Base-by-base conservation (phyloP, 2,113 vertebrate genomes). In the Pelobates fuscus region DNA sequence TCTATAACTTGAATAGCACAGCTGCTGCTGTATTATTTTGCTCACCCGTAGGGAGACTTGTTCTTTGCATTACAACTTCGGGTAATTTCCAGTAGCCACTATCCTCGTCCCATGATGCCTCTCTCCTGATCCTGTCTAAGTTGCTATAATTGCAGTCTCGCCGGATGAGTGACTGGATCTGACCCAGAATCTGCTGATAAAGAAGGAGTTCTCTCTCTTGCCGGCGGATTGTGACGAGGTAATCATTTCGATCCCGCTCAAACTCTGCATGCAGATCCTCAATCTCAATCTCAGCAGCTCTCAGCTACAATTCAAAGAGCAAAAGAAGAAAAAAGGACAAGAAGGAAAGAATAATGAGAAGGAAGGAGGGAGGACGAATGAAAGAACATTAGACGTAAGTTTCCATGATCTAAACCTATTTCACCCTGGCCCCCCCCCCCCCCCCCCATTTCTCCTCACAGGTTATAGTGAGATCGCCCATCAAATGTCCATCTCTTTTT, bases 111-210 rank as follows among this genome's bases (percentile, higher is more conserved):
- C 96, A 96, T 32, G 80, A 21, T 0, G 91, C 90, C 70, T 96
- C 91, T 0, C 64, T 80, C 71, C 86, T 84, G 66, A 95, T 81
- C 44, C 85, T 91, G 67, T 95, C 93, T 77, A 94, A 80, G 83
- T 91, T 96, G 89, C 93, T 95, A 83, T 94, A 97, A 90, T 93
- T 97, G 74, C 95, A 95, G 87, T 95, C 92, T 0, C 89, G 70
- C 14, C 86, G 84, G 69, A 96, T 71, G 0, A 98, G 89, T 1
- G 87, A 82, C 80, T 89, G 93, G 87, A 90, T 88, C 67, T 88
- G 92, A 44, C 94, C 91, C 79, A 96, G 84, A 18, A 97, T 88
- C 79, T 93, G 83, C 78, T 93, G 91, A 75, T 88, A 84, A 2
- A 98, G 88, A 84, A 91, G 72, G 6, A 82, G 83, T 27, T 98